Conservation (phyloP, 2,797 vertebrate genomes). For the Allobates femoralis region DNA sequence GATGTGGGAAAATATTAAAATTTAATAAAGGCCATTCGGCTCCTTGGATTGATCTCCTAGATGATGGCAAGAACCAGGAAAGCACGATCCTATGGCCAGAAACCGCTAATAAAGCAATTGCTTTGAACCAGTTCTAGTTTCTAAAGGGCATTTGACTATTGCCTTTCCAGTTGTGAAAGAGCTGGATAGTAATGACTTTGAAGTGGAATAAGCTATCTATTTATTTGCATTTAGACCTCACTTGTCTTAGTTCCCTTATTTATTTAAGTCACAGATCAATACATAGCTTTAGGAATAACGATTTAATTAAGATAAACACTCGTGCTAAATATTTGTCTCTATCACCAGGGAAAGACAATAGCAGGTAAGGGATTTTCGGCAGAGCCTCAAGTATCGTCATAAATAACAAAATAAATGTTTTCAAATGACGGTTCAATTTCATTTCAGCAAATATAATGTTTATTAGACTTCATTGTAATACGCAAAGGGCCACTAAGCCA, state of each 20-base stretch:
- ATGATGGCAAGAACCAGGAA: neutral
- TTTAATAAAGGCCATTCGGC: neutral
- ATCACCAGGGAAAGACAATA: conserved; percentile 65
- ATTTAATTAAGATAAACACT: conserved; percentile 73
- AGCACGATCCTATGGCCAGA: neutral
- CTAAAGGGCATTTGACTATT: conserved; percentile 7
- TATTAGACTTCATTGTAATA: neutral
- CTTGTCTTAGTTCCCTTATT: conserved; percentile 54
- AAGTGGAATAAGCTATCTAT: conserved; percentile 48
- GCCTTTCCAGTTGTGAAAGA: neutral
- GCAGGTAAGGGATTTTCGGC: conserved; percentile 61
- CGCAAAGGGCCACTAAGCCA: neutral
- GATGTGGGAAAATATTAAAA: neutral
- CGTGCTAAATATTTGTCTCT: conserved; percentile 68
- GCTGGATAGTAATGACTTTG: conserved; percentile 5
- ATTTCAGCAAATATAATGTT: conserved; percentile 12
- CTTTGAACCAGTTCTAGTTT: neutral
- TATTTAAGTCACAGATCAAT: conserved; percentile 65
- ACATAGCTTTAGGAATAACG: conserved; percentile 64
- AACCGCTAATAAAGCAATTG: neutral
- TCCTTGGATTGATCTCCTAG: neutral
- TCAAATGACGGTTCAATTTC: conserved; percentile 53
- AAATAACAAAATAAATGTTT: conserved; percentile 60
- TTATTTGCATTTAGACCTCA: conserved; percentile 59
- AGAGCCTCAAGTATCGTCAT: conserved; percentile 55